Conservation (phyloP, 2,888 invertebrate species). For the Caenorhabditis parvicauda region DNA sequence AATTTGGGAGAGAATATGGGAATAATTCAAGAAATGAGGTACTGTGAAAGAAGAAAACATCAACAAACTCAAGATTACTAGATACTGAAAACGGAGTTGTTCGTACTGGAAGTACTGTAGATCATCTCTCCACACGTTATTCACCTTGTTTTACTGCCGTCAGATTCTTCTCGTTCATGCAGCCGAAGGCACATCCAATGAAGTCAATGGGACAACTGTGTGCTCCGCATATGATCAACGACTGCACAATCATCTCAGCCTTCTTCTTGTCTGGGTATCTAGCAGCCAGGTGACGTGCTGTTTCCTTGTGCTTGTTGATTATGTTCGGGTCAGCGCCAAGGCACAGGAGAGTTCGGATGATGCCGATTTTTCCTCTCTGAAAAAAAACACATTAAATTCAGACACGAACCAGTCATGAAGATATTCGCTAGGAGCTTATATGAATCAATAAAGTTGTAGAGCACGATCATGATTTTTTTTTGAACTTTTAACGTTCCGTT, state of each 20-base stretch:
- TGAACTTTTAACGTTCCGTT: neutral
- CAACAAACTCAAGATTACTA: neutral
- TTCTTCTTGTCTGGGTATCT: conserved; percentile 44
- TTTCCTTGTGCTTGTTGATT: conserved; percentile 61
- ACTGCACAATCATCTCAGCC: conserved; percentile 25
- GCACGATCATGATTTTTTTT: neutral
- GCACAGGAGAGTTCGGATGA: conserved; percentile 64
- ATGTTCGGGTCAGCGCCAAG: conserved; percentile 66
- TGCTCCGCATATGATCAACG: conserved; percentile 53
- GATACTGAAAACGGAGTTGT: neutral
- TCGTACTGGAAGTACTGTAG: conserved; percentile 7
- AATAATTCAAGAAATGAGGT: too few species aligned
- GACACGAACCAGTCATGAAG: neutral
- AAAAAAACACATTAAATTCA: neutral
- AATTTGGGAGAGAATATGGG: too few species aligned
- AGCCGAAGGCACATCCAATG: conserved; percentile 54
- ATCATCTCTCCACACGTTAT: conserved; percentile 6
- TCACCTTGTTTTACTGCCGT: neutral
- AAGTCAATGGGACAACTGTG: conserved; percentile 43
- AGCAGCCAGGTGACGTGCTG: conserved; percentile 65
- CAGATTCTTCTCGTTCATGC: conserved; percentile 36
- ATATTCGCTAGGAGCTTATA: neutral
- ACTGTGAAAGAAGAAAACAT: too few species aligned
- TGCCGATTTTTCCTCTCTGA: conserved; percentile 50
- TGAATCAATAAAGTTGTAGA: neutral